A percentile compares a stretch with the other conserved stretches of the same genome.
phyloP scores from a whole-genome alignment of 2,888 invertebrate species.

The Drosophila mayaguana region DNA sequence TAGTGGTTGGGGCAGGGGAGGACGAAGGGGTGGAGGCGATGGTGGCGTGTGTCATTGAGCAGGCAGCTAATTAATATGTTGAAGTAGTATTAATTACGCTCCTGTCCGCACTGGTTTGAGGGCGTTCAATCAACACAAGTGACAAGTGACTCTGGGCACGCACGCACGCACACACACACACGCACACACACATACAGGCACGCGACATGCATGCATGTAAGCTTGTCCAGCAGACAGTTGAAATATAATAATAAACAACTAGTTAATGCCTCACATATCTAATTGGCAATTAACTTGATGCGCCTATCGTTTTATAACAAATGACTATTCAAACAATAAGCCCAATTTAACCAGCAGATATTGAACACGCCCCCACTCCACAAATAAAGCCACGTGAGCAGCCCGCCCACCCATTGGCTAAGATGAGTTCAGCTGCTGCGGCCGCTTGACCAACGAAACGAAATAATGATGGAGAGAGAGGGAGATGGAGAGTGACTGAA shows the following conservation, averaged over 20 bases:
- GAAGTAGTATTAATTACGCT: constrained; percentile 33
- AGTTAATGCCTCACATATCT: constrained; percentile 65
- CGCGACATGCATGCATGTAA: background rate
- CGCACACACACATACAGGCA: background rate
- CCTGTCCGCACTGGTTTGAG: constrained; percentile 20
- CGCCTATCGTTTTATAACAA: constrained; percentile 58
- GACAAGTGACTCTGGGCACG: constrained; percentile 19
- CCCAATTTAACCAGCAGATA: constrained; percentile 28
- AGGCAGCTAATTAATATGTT: constrained; percentile 24
- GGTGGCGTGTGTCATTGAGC: background rate
- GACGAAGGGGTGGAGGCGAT: background rate
- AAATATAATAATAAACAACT: constrained; percentile 45
- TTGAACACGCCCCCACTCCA: background rate
- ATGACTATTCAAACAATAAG: constrained; percentile 50
- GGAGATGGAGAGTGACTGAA: background rate
- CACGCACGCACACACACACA: background rate
- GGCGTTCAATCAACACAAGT: constrained; percentile 39
- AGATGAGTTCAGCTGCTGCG: constrained; percentile 41
- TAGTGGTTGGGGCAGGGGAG: background rate
- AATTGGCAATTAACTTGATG: constrained; percentile 68
- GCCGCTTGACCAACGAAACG: constrained; percentile 12
- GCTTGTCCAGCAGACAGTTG: background rate
- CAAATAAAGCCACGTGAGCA: background rate
- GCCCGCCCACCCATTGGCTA: constrained; percentile 10
- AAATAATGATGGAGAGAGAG: background rate